These are phyloP conservation scores for Smutsia gigantea DNA, from an alignment of 2,797 vertebrate genomes.

Conservation along the genomic window DNA sequence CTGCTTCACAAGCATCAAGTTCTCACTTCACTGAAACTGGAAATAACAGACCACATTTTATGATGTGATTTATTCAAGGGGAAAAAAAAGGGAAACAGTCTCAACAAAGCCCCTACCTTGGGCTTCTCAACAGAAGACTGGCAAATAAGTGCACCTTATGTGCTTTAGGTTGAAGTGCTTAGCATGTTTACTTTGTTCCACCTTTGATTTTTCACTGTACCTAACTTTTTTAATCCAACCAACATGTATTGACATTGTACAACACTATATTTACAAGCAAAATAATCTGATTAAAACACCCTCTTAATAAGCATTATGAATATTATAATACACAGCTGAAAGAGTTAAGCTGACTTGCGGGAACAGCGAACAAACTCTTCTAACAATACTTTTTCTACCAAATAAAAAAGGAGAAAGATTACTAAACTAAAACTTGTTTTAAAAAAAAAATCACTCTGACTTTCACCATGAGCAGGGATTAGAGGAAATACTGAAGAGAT, in stretches of 20 bases:
- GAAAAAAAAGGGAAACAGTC: neutral
- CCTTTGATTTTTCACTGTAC: conserved; percentile 49
- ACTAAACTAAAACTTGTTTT: conserved; percentile 45
- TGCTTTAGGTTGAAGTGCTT: neutral
- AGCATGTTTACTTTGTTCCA: neutral
- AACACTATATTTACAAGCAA: conserved; percentile 9
- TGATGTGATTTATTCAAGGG: neutral
- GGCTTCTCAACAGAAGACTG: neutral
- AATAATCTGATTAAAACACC: conserved; percentile 46
- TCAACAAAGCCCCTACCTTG: neutral
- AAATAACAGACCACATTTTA: conserved; percentile 35
- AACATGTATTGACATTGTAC: neutral
- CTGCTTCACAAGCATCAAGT: neutral
- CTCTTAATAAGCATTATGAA: conserved; percentile 36
- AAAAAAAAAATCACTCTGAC: conserved; percentile 9
- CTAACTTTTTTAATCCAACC: neutral
- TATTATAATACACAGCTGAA: conserved; percentile 1
- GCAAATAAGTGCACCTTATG: neutral
- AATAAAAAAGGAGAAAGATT: conserved; percentile 49
- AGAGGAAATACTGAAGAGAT: conserved; percentile 34
- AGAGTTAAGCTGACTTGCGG: conserved; percentile 14
- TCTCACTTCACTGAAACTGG: neutral
- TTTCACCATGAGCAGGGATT: conserved; percentile 9
- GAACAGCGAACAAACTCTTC: conserved; percentile 29
- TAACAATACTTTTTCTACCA: conserved; percentile 22